Evolutionary conservation across 2,797 vertebrate genomes (phyloP).

Genomic region (Takifugu ocellatus): DNA sequence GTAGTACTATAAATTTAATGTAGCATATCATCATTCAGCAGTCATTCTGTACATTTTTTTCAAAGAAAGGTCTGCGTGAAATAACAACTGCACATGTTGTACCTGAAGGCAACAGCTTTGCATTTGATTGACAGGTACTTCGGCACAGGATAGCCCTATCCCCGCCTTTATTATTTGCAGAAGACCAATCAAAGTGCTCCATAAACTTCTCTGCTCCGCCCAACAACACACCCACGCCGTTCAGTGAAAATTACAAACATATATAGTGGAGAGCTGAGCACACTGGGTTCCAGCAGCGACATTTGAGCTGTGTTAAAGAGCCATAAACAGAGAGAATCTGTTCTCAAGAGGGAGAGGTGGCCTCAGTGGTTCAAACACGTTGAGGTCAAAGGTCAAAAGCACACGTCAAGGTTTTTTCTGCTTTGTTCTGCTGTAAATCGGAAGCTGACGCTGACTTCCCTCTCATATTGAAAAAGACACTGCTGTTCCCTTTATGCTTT

Average conservation of each 20-base stretch:
- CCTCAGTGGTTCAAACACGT: slow-evolving; percentile 37
- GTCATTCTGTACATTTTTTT: not conserved
- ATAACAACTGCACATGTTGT: not conserved
- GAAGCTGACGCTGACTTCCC: slow-evolving; percentile 49
- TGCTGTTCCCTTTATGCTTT: not conserved
- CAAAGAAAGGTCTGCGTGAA: too few species aligned
- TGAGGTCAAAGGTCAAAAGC: slow-evolving; percentile 52
- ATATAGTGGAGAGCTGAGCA: not conserved
- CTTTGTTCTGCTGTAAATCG: slow-evolving; percentile 9
- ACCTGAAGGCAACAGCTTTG: slow-evolving; percentile 41
- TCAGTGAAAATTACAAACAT: slow-evolving; percentile 18
- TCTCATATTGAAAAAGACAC: slow-evolving; percentile 37
- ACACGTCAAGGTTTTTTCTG: slow-evolving; percentile 7
- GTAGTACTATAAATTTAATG: not conserved
- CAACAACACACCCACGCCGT: slow-evolving; percentile 31
- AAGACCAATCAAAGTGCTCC: slow-evolving; percentile 51
- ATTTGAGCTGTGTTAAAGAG: slow-evolving; percentile 59
- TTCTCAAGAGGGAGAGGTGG: slow-evolving; percentile 36
- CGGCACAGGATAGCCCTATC: slow-evolving; percentile 21
- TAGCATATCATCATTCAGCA: too few species aligned
- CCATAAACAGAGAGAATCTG: slow-evolving; percentile 39
- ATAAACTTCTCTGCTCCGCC: slow-evolving; percentile 14
- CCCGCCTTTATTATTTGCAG: slow-evolving; percentile 23
- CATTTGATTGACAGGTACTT: slow-evolving; percentile 44
- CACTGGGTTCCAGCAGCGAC: slow-evolving; percentile 27